Percentiles rank a stretch among this genome's conserved stretches.
Evolutionary conservation across 2,888 invertebrate species (phyloP).

Genomic region (Andrena minutula): DNA sequence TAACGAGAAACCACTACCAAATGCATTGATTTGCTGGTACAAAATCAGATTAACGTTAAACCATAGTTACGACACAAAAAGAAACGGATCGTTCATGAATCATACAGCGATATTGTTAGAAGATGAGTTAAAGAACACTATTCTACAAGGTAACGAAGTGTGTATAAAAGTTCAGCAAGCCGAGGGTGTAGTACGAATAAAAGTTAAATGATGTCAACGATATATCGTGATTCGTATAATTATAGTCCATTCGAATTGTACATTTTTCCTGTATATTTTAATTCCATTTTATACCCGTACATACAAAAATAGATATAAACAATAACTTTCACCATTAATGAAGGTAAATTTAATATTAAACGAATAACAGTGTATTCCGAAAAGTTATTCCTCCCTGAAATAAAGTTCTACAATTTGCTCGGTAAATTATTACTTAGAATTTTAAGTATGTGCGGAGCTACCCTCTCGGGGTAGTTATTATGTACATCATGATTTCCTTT

Average conservation of each 20-base stretch:
- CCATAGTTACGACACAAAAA: constrained; percentile 68
- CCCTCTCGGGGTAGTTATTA: constrained; percentile 86
- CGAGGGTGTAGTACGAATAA: constrained; percentile 70
- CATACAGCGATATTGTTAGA: constrained; percentile 75
- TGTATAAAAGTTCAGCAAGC: constrained; percentile 73
- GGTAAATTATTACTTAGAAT: constrained; percentile 82
- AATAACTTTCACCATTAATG: neutral
- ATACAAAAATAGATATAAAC: neutral
- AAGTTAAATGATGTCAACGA: constrained; percentile 42
- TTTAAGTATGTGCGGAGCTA: constrained; percentile 86
- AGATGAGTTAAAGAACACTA: constrained; percentile 66
- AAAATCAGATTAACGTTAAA: constrained; percentile 67
- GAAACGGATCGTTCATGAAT: constrained; percentile 77
- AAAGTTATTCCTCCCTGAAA: constrained; percentile 16
- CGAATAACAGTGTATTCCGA: constrained; percentile 6
- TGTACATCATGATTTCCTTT: constrained; percentile 88
- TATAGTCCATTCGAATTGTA: neutral
- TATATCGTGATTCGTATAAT: neutral
- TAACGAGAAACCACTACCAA: constrained; percentile 65
- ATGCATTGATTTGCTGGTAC: constrained; percentile 77
- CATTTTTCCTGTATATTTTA: constrained; percentile 15
- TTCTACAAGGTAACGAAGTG: constrained; percentile 65
- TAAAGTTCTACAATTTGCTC: constrained; percentile 69
- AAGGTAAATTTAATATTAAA: constrained; percentile 11
- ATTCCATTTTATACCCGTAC: constrained; percentile 7